Base-by-base conservation (phyloP, 2,113 vertebrate species). In the Guaruba guarouba region DNA sequence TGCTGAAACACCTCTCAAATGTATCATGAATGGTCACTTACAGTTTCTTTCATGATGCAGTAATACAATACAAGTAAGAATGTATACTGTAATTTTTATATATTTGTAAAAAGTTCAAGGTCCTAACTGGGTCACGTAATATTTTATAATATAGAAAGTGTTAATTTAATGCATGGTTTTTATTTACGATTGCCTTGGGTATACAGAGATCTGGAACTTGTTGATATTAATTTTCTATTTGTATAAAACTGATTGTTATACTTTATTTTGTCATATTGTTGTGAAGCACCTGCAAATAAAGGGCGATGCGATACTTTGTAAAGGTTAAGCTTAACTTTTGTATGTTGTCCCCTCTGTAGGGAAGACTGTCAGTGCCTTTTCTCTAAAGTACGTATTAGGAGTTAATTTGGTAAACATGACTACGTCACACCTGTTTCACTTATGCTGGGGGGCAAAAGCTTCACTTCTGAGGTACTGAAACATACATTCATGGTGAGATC, bases 251-350 rank as follows among this genome's bases (percentile, higher is more conserved):
- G 57, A 88, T 94, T 94, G 64, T 96, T 68, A 71, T 86, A 78
- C 68, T 82, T 95, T 89, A 93, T 91, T 94, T 95, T 97, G 76
- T 90, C 43, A 83, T 91, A 70, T 54, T 0, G 0, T 70, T 88
- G 17, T 82, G 63, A 92, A 74, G 46, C 76, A 81, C 69, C 80
- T 94, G 76, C 57, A 92, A 96, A 97, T 96, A 96, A 97, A 96
- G 31, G 82, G 76, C 69, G 33, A 39, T 51, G 74, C 80, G 51
- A 71, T 63, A 39, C 55, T 83, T 93, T 61, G 39, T 78, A 7
- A 90, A 87, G 91, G 48, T 4, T 31, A 71, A 66, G 10, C 55
- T 90, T 49, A 81, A 88, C 8, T 92, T 92, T 11, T 44, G 29
- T 88, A 59, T 80, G 33, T 71, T 88, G 10, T 93, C 67, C 92